Evolutionary conservation across 2,113 vertebrate genomes (phyloP).

Genomic region (Petaurus breviceps): DNA sequence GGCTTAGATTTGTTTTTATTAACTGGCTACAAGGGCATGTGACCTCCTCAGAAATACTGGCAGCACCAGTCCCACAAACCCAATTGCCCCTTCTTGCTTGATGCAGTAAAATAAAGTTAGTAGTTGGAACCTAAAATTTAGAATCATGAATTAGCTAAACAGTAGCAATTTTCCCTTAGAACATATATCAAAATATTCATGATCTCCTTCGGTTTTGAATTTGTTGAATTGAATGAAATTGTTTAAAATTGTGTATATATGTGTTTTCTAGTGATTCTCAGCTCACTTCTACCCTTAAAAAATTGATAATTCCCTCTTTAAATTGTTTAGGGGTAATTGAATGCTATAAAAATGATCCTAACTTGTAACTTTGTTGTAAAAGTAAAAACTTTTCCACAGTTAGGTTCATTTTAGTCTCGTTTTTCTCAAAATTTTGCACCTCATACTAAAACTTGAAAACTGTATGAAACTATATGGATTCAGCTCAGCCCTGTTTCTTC

Average conservation of each 20-base stretch:
- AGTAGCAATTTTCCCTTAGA: background rate
- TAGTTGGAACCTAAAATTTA: constrained; percentile 46
- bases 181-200: constrained; percentile 26
- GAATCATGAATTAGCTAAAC: constrained; percentile 29
- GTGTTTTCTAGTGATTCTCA: background rate
- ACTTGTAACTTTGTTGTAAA: constrained; percentile 16
- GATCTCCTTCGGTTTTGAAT: constrained; percentile 22
- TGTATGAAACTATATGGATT: background rate
- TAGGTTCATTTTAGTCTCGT: background rate
- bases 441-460: background rate
- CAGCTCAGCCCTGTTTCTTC: background rate
- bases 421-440: constrained; percentile 36
- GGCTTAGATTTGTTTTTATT: background rate
- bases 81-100: background rate
- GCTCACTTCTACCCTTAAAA: constrained; percentile 48
- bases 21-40: background rate
- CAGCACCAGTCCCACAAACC: background rate
- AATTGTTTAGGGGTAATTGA: constrained; percentile 37
- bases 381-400: constrained; percentile 12
- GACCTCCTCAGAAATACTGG: background rate
- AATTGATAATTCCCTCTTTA: background rate
- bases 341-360: constrained; percentile 26
- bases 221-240: background rate
- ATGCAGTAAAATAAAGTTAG: background rate
- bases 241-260: constrained; percentile 14